Evolutionary conservation across 2,113 vertebrate species (phyloP).

Genomic region (Thinocorus orbignyianus): DNA sequence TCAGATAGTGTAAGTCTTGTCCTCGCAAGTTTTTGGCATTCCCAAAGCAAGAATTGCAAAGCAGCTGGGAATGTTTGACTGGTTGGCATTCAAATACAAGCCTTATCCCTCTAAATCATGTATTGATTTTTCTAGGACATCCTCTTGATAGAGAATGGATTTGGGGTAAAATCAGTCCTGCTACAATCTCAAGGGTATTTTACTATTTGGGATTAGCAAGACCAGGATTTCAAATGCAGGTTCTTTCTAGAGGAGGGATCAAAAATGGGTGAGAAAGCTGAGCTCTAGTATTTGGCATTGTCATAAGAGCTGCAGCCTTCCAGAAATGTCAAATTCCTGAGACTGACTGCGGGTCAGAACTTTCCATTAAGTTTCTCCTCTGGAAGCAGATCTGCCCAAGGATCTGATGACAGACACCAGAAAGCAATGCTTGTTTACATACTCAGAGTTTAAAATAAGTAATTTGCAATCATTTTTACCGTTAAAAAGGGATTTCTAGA

Average conservation of each 20-base stretch:
- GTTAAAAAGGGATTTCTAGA: neutral
- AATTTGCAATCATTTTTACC: neutral
- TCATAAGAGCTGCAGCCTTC: neutral
- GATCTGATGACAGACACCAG: conserved; percentile 32
- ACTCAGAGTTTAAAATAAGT: conserved; percentile 35
- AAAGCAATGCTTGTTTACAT: conserved; percentile 29
- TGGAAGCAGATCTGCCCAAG: conserved; percentile 17
- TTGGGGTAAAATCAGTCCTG: neutral
- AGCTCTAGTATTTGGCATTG: neutral
- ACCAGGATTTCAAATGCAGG: neutral
- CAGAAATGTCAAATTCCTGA: conserved; percentile 48
- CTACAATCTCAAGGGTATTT: neutral
- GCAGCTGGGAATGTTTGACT: neutral
- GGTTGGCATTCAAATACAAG: neutral
- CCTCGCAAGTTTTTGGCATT: neutral
- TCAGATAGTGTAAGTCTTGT: neutral
- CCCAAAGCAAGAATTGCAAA: neutral
- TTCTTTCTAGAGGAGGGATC: neutral
- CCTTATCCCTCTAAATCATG: neutral
- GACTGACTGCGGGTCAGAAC: conserved; percentile 19
- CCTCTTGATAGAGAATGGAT: neutral
- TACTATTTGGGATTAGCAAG: neutral
- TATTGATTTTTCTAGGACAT: neutral
- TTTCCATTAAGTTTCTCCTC: conserved; percentile 37
- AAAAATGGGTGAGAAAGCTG: neutral